phyloP scores from a whole-genome alignment of 2,113 vertebrate genomes.

The Podilymbus podiceps region DNA sequence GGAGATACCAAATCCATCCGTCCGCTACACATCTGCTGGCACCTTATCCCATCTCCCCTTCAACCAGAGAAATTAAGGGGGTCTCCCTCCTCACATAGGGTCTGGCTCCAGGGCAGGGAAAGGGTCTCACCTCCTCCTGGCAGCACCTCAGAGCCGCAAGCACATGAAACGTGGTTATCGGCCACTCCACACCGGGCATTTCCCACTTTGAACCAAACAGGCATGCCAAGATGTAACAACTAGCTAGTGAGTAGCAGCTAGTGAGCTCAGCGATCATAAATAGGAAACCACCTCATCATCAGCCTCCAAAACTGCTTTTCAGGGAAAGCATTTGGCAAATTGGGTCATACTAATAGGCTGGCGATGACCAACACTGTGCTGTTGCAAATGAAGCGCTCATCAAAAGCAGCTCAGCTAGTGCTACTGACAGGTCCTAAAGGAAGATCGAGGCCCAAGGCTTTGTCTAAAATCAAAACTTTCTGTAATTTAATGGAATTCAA shows the following conservation, averaged over 20 bases:
- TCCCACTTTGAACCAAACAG: neutral
- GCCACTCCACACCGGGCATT: neutral
- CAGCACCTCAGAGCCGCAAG: neutral
- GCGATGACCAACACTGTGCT: neutral
- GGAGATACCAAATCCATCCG: neutral
- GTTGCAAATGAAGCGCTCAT: neutral
- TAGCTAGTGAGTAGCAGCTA: too few relatives aligned
- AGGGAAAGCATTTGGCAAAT: neutral
- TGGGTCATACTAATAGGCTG: neutral
- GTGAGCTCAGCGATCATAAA: neutral
- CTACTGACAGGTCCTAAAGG: neutral
- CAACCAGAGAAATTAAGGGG: neutral
- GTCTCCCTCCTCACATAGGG: fast-evolving
- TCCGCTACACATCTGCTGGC: fast-evolving
- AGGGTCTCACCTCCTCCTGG: neutral
- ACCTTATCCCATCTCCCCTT: neutral
- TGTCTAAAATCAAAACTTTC: conserved; percentile 7
- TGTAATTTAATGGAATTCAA: neutral
- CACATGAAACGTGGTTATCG: neutral
- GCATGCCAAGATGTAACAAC: fast-evolving
- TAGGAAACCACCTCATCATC: neutral
- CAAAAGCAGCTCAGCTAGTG: neutral
- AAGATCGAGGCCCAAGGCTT: neutral
- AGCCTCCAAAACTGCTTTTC: neutral
- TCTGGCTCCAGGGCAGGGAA: neutral